Evolutionary conservation across 2,888 invertebrate species (phyloP).

Genomic region (Lordiphosa andalusiaca): DNA sequence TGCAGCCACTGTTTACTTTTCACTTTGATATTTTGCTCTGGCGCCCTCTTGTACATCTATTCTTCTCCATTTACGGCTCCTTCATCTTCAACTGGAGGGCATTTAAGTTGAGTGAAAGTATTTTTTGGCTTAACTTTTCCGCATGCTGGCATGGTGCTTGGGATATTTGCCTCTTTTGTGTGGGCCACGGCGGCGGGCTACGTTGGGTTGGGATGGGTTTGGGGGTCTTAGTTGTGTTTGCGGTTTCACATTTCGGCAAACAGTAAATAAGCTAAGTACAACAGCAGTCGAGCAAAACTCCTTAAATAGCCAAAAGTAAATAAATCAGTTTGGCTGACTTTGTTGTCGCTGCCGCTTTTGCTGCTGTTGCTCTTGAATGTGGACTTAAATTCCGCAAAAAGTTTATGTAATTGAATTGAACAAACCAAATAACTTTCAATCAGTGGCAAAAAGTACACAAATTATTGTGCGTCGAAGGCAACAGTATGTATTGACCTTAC

Average conservation of each 20-base stretch:
- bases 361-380: conserved; percentile 25
- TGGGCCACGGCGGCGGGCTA: conserved; percentile 9
- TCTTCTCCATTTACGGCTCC: conserved; percentile 30
- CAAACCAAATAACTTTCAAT: conserved; percentile 50
- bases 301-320: conserved; percentile 58
- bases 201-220: conserved; percentile 3
- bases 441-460: conserved; percentile 45
- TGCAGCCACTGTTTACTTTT: conserved; percentile 5
- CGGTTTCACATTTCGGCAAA: conserved; percentile 66
- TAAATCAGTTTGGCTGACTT: conserved; percentile 44
- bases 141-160: conserved; percentile 35
- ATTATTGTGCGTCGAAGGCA: conserved; percentile 14
- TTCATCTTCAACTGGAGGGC: conserved; percentile 37
- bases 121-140: conserved; percentile 29
- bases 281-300: conserved; percentile 22
- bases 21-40: conserved; percentile 1
- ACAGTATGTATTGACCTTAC: no score
- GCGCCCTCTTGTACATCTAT: conserved; percentile 38
- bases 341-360: no score
- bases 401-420: conserved; percentile 57
- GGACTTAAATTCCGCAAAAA: conserved; percentile 40
- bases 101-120: conserved; percentile 43
- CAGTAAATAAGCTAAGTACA: conserved; percentile 54
- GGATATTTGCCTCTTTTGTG: conserved; percentile 9
- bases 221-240: conserved; percentile 53